Conservation (phyloP, 30 jellyfish, hydroid and myxozoan genomes). For the Turritopsis rubra region DNA sequence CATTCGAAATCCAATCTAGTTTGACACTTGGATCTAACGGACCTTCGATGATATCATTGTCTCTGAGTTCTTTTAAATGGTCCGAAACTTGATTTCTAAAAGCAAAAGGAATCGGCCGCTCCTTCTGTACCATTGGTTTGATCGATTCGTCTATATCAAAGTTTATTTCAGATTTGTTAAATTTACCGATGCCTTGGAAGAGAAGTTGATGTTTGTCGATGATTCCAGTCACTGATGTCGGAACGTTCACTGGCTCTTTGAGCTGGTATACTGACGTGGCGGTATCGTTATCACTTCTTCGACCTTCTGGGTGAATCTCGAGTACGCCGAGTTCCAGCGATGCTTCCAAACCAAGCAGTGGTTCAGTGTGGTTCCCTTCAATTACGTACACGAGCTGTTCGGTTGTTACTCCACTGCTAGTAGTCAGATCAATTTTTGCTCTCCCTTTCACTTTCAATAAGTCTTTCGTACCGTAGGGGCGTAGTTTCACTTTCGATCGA, state of each 20-base stretch:
- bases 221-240: neutral
- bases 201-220: neutral
- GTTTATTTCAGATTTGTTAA: neutral
- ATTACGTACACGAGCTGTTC: neutral
- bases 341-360: slow-evolving; percentile 10
- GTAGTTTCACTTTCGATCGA: slow-evolving; percentile 20
- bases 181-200: slow-evolving; percentile 2
- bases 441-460: slow-evolving; percentile 14
- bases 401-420: neutral
- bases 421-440: slow-evolving; percentile 18
- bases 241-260: neutral
- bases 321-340: neutral
- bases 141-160: neutral
- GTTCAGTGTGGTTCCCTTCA: neutral
- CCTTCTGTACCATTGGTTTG: slow-evolving; percentile 3
- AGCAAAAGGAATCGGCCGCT: slow-evolving; percentile 1
- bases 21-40: slow-evolving; percentile 24
- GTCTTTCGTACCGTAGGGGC: slow-evolving; percentile 28
- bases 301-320: neutral
- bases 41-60: slow-evolving; percentile 41
- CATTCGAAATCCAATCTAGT: slow-evolving; percentile 39
- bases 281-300: neutral
- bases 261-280: neutral
- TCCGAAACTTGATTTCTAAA: slow-evolving; percentile 18
- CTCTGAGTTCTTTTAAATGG: slow-evolving; percentile 33